A percentile compares a stretch with the other conserved stretches of the same genome.
Conservation (phyloP, 2,888 invertebrate genomes). For the Campoplex nolae region DNA sequence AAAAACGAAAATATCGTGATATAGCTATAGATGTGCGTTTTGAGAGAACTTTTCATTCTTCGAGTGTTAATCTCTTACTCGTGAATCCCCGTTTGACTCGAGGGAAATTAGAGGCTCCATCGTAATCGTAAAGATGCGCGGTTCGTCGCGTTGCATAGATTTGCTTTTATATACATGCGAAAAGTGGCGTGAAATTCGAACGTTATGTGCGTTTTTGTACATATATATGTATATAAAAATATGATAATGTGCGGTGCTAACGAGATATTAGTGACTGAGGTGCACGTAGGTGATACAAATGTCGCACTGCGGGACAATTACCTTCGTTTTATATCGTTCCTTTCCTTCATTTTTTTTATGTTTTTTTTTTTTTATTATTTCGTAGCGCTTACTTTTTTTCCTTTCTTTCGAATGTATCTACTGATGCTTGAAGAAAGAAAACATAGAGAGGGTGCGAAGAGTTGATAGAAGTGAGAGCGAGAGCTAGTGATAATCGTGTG, state of each 20-base stretch:
- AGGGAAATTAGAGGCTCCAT: conserved; percentile 8
- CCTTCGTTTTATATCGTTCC: conserved; percentile 8
- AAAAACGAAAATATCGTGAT: not conserved
- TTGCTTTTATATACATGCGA: conserved; percentile 47
- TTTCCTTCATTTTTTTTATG: not conserved
- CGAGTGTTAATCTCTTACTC: conserved; percentile 1
- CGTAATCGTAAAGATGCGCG: conserved; percentile 49
- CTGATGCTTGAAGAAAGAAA: conserved; percentile 77
- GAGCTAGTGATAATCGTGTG: conserved; percentile 3
- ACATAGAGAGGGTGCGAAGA: conserved; percentile 78
- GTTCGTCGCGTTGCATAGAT: not conserved
- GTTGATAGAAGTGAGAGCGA: conserved; percentile 67
- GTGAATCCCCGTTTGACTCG: conserved; percentile 18
- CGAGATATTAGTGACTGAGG: conserved; percentile 65
- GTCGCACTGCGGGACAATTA: conserved; percentile 3
- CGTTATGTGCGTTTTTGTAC: conserved; percentile 25
- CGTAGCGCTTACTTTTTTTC: not conserved
- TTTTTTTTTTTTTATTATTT: conserved; percentile 45
- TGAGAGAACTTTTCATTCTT: conserved; percentile 12
- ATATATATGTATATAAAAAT: conserved; percentile 41
- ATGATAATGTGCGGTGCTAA: conserved; percentile 65
- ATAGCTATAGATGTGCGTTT: not conserved
- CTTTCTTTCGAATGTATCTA: conserved; percentile 12
- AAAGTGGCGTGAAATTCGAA: conserved; percentile 50
- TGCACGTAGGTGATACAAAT: conserved; percentile 66